These are phyloP conservation scores for Allolobophora icterica DNA, from an alignment of 2,888 invertebrate genomes.

Conservation along the genomic window DNA sequence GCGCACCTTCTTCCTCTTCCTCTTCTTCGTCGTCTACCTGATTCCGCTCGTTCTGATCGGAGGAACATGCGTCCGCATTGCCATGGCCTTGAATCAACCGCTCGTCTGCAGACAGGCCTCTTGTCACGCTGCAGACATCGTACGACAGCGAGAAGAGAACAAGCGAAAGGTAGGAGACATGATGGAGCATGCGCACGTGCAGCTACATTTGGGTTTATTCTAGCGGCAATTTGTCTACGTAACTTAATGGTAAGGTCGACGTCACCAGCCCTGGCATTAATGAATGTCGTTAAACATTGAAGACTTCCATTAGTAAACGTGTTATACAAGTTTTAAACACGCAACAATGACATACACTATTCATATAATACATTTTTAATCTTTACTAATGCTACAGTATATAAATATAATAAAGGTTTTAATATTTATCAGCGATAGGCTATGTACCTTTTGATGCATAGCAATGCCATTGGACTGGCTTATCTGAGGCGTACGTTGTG, in stretches of 20 bases:
- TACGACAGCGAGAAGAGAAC: constrained; percentile 55
- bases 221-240: not conserved
- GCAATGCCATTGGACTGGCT: too few species aligned
- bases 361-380: too few species aligned
- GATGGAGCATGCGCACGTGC: too few species aligned
- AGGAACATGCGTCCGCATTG: constrained; percentile 55
- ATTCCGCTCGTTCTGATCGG: constrained; percentile 64
- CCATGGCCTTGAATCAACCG: constrained; percentile 54
- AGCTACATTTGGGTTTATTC: not conserved
- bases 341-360: too few species aligned
- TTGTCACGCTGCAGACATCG: not conserved
- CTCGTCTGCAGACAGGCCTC: constrained; percentile 40
- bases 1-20: constrained; percentile 62
- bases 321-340: not conserved
- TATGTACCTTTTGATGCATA: too few species aligned
- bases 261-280: not conserved
- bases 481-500: too few species aligned
- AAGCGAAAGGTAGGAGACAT: constrained; percentile 56
- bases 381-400: too few species aligned
- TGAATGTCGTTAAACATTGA: not conserved
- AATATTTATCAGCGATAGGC: too few species aligned
- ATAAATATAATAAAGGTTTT: too few species aligned
- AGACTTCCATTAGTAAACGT: not conserved
- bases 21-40: constrained; percentile 64
- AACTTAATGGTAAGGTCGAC: not conserved